phyloP scores from a whole-genome alignment of 2,113 vertebrate species.

The Microtus pennsylvanicus region DNA sequence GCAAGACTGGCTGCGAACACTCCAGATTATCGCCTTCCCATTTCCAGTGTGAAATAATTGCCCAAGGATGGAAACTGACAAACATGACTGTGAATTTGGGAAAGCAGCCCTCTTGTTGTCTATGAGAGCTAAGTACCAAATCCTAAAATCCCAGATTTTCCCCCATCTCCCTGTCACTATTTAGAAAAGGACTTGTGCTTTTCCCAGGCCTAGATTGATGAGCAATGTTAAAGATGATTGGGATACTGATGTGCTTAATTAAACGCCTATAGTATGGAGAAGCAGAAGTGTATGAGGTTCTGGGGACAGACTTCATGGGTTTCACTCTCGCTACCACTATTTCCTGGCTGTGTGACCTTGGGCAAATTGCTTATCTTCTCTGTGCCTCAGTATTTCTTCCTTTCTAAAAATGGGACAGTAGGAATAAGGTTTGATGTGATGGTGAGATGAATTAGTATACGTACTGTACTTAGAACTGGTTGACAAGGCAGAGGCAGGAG shows the following conservation, averaged over 20 bases:
- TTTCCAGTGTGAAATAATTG: conserved; percentile 83
- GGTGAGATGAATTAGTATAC: not conserved
- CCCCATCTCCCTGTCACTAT: not conserved
- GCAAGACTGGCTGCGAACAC: conserved; percentile 76
- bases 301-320: not conserved
- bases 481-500: no score
- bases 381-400: conserved; percentile 39
- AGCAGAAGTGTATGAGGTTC: not conserved
- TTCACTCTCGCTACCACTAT: not conserved
- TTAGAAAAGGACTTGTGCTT: not conserved
- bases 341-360: conserved; percentile 18
- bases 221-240: conserved; percentile 24
- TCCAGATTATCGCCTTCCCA: conserved; percentile 82
- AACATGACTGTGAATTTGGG: conserved; percentile 71
- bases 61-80: conserved; percentile 83
- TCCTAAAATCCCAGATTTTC: conserved; percentile 40
- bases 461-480: not conserved
- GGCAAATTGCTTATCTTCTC: not conserved
- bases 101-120: conserved; percentile 64
- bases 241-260: conserved; percentile 45
- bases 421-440: not conserved
- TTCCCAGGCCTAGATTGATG: not conserved
- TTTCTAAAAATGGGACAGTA: not conserved
- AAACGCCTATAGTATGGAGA: not conserved
- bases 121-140: conserved; percentile 29